Percentiles rank a stretch among this genome's conserved stretches.
phyloP scores from a whole-genome alignment of 2,888 invertebrate genomes.

The Lottia gigantea region DNA sequence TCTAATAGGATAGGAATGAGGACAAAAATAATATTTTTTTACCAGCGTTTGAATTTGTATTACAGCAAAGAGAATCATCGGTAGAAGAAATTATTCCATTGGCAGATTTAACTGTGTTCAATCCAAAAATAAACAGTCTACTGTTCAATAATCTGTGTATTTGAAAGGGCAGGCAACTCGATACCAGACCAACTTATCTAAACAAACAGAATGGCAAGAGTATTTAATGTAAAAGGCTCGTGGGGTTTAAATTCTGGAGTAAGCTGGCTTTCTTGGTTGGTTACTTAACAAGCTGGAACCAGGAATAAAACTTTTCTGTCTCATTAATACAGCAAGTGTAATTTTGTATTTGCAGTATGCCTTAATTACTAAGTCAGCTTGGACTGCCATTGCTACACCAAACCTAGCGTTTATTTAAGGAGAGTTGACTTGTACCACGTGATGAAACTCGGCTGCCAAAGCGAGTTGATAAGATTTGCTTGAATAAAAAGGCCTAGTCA shows the following conservation, averaged over 20 bases:
- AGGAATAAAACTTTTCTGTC: background rate
- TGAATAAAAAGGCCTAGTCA: constrained; percentile 9
- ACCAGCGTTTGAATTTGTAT: background rate
- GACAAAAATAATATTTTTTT: background rate
- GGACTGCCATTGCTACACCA: too few relatives aligned
- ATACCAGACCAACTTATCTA: too few relatives aligned
- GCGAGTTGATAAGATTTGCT: constrained; percentile 10
- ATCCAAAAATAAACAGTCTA: background rate
- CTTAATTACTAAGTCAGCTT: too few relatives aligned
- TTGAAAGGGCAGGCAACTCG: too few relatives aligned
- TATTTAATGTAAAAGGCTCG: background rate
- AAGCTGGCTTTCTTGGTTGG: background rate
- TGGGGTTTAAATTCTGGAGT: background rate
- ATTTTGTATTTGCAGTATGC: constrained; percentile 2
- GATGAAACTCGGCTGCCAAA: background rate
- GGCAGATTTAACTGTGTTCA: background rate
- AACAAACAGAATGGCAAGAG: background rate
- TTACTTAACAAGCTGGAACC: background rate
- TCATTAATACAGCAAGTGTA: constrained; percentile 6
- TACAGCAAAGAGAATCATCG: background rate
- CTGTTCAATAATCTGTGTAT: background rate
- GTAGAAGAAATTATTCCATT: too few relatives aligned
- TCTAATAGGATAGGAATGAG: background rate
- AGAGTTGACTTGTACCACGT: background rate
- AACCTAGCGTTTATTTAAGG: too few relatives aligned